Conservation (phyloP, 2,888 invertebrate species). For the Anodontia alba region DNA sequence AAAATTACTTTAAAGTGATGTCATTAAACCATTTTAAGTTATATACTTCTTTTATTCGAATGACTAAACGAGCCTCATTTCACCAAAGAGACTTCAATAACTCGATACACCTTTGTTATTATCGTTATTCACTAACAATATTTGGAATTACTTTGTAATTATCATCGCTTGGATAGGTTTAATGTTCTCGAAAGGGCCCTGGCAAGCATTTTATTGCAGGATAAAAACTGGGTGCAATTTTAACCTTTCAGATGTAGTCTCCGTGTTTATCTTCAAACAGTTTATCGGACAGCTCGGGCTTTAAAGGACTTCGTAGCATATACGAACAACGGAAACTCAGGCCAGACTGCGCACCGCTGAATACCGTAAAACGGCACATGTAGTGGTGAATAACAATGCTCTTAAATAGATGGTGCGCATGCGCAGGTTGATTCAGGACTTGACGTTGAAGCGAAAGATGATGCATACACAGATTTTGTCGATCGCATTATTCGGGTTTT, state of each 20-base stretch:
- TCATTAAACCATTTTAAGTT: neutral
- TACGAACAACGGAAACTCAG: neutral
- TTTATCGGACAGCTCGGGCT: neutral
- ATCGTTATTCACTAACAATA: constrained; percentile 8
- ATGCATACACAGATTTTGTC: too few relatives aligned
- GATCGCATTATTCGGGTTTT: too few relatives aligned
- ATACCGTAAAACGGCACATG: too few relatives aligned
- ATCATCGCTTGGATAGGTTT: constrained; percentile 2
- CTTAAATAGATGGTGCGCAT: too few relatives aligned
- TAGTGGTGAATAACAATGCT: too few relatives aligned
- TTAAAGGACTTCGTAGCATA: neutral
- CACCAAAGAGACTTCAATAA: constrained; percentile 5
- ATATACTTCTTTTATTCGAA: constrained; percentile 20
- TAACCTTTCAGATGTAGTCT: neutral
- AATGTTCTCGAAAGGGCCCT: neutral
- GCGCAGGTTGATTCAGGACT: too few relatives aligned
- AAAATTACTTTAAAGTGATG: neutral
- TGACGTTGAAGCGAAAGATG: too few relatives aligned
- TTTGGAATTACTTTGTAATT: constrained; percentile 13
- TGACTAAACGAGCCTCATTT: constrained; percentile 3
- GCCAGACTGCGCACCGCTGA: neutral
- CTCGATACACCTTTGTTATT: constrained; percentile 15
- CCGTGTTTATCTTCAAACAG: neutral
- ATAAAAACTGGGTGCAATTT: neutral
- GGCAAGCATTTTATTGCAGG: neutral